A percentile compares a stretch with the other conserved stretches of the same genome.
Evolutionary conservation across 2,797 vertebrate genomes (phyloP).

Genomic region (Myotis findleyi): DNA sequence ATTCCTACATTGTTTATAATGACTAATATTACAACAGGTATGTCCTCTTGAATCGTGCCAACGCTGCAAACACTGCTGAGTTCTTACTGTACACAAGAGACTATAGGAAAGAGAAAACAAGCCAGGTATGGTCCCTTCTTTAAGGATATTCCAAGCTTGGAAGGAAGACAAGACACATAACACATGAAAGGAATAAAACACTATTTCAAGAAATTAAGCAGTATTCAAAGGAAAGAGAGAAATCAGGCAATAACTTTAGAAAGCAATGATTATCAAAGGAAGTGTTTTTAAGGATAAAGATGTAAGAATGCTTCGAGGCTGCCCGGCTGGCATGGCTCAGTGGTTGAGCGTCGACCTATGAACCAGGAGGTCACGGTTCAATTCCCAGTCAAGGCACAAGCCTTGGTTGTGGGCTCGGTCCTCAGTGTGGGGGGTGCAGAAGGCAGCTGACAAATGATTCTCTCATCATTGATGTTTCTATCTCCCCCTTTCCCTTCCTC

Average conservation of each 20-base stretch:
- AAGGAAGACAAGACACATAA: background rate
- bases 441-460: no score
- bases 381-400: no score
- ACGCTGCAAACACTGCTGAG: background rate
- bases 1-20: background rate
- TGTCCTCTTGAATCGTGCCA: background rate
- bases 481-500: no score
- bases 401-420: no score
- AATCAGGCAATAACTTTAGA: background rate
- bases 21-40: background rate
- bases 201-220: background rate
- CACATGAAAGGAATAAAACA: background rate
- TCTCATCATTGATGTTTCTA: no score
- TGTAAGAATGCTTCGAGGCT: no score
- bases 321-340: no score
- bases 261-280: background rate
- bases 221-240: background rate
- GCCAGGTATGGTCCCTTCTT: background rate
- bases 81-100: background rate
- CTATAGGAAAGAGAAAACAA: background rate
- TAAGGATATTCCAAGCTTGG: background rate
- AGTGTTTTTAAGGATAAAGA: constrained; percentile 1
- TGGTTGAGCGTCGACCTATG: no score
- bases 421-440: no score
- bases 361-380: no score